phyloP scores from a whole-genome alignment of 2,113 vertebrate genomes.

The Raja brachyura region DNA sequence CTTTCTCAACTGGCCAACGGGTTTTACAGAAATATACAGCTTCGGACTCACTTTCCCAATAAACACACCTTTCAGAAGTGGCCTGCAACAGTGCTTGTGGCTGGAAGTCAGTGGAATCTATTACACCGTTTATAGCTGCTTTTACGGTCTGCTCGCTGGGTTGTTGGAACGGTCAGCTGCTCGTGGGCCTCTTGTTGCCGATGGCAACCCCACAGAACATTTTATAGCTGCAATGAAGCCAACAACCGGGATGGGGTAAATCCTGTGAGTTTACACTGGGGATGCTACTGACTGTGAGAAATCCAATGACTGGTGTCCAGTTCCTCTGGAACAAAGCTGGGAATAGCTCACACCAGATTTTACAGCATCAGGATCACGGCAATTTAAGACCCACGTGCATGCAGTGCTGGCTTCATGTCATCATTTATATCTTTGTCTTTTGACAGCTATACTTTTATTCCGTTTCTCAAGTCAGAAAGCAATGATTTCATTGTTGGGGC shows the following conservation, averaged over 20 bases:
- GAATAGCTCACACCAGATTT: not conserved
- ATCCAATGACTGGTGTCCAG: not conserved
- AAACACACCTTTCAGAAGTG: constrained; percentile 9
- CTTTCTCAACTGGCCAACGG: not conserved
- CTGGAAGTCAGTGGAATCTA: not conserved
- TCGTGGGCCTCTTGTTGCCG: not conserved
- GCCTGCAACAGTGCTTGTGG: not conserved
- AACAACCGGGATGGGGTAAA: not conserved
- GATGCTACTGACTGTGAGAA: not conserved
- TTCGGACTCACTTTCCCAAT: not conserved
- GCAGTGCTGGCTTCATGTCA: no score
- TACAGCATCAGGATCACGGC: not conserved
- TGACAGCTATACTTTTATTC: not conserved
- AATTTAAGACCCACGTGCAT: not conserved
- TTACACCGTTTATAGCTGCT: not conserved
- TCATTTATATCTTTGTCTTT: not conserved
- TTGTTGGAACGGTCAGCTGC: not conserved
- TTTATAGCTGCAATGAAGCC: not conserved
- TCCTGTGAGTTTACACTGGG: not conserved
- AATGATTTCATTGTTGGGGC: not conserved
- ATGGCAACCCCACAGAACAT: not conserved
- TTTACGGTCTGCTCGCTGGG: not conserved
- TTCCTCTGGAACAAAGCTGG: not conserved
- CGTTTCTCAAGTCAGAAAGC: not conserved
- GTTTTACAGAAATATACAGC: not conserved